Base-by-base conservation (phyloP, 2,797 vertebrate genomes). In the Harpagifer antarcticus region DNA sequence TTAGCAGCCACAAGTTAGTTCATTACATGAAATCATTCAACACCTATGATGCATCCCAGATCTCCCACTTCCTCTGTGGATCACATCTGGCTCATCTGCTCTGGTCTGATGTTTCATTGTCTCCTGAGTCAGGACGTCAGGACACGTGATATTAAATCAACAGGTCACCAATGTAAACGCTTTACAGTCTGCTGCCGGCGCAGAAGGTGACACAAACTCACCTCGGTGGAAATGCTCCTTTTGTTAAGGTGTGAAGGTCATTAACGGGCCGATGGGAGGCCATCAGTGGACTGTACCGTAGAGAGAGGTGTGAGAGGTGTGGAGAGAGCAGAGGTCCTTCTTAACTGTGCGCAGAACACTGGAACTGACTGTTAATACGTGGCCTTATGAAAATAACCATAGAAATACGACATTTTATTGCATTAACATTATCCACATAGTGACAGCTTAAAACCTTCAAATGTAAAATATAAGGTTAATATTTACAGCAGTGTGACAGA, bases 221-320 rank as follows among this genome's bases (percentile, higher is more conserved):
- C 20, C 11, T 9, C 9, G n/a, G 47, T 53, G 60, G 52, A 78
- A 63, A 69, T 3, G 23, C 19, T 37, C 20, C 57, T 19, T 67
- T 73, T 74, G 76, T 50, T 44, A 0, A 3, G 47, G 52, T 43
- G 68, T 27, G 58, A 64, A 63, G 63, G 66, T 11, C 52, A 11
- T 74, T 79, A 68, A 70, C 16, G 12, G 42, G 12, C 20, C 11
- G 31, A 60, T 44, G 54, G 72, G 66, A 76, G 31, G 52, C 50
- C 1, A 61, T 78, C 33, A 37, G 33, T 37, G 33, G 33, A 37
- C 33, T 9, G 8, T 37, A 6, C 33, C 15, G 56, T 48, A 52
- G 43, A 77, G 27, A 67, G 63, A 15, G 74, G 68, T 6, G 71
- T 76, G 62, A 82, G 86, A 62, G 55, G 15, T 15, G 37, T 3